Percentiles rank a stretch among this genome's conserved stretches.
phyloP scores from a whole-genome alignment of 2,888 invertebrate species.

The Onthophagus sagittarius region DNA sequence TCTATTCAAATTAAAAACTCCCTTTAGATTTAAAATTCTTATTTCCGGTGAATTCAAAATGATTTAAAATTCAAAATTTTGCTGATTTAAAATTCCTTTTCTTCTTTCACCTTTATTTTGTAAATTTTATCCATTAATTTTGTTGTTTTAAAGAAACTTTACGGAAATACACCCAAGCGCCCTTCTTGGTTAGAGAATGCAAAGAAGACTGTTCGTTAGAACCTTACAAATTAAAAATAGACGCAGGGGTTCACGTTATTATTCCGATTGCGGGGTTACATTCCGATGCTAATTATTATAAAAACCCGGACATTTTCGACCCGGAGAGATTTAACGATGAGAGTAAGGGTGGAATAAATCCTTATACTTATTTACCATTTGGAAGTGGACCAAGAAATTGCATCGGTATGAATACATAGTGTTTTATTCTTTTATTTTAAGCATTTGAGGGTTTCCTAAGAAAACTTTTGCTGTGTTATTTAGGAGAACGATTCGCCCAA shows the following conservation, averaged over 20 bases:
- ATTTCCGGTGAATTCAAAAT: background rate
- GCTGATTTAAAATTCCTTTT: background rate
- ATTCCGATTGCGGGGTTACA: constrained; percentile 43
- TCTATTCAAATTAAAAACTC: background rate
- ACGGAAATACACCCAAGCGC: constrained; percentile 45
- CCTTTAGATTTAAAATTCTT: background rate
- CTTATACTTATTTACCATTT: constrained; percentile 31
- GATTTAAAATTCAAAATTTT: constrained; percentile 1
- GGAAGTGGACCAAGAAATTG: constrained; percentile 32
- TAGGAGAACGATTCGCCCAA: constrained; percentile 43
- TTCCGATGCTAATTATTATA: constrained; percentile 41
- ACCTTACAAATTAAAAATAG: constrained; percentile 34
- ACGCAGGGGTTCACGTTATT: constrained; percentile 42
- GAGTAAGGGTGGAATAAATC: constrained; percentile 23
- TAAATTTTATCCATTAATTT: constrained; percentile 15
- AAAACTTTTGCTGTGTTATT: constrained; percentile 17
- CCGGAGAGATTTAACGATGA: constrained; percentile 44
- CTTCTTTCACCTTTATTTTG: background rate
- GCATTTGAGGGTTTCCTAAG: constrained; percentile 14
- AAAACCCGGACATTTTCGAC: constrained; percentile 44
- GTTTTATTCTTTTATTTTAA: constrained; percentile 9
- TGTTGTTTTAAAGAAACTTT: constrained; percentile 43
- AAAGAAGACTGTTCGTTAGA: constrained; percentile 36
- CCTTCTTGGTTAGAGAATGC: constrained; percentile 38
- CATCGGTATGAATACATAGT: constrained; percentile 39